Evolutionary conservation across 1,140 invertebrate genomes (phyloP), one percentile per base, ranked within the genome.

Genomic region (Limonius californicus): DNA sequence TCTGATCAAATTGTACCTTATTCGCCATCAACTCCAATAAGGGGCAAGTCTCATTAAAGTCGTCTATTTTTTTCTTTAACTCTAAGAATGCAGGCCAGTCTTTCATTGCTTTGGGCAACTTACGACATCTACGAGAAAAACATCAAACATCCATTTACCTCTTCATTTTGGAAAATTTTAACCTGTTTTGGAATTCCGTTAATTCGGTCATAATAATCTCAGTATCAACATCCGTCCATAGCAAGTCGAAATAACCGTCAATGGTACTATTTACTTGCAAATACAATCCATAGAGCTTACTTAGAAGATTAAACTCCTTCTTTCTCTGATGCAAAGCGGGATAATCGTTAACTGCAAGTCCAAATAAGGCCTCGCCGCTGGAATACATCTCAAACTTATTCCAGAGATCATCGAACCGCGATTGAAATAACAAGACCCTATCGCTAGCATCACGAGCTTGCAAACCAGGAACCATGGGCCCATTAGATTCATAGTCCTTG

Each of bases 71-170:
- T 65, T 89, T 90, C 67, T 92, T 94, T 50, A 95, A 76, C 67
- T 93, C 90, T 20, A 89, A 85, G 76, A 83, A 96, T 0, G 92
- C 93, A 1, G 90, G 90, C 92, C 92, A 95, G 59, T 91, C 89
- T 79, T 90, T 90, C 82, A 95, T 86, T 4, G 82, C 90, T 77
- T 84, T 87, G 0, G 92, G 92, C 30, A 95, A 77, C 68, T 89
- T 89, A 2, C 87, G 83, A 72, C 89, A 91, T 70, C 88, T 88
- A 19, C 9, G 16, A 54, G 4, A 45, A 32, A 53, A 47, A 32
- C 54, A 57, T 14, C 54, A 57, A 47, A 61, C 23, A n/a, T n/a
- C n/a, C n/a, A n/a, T n/a, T n/a, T n/a, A n/a, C n/a, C n/a, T n/a
- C n/a, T n/a, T n/a, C n/a, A n/a, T n/a, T n/a, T n/a, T n/a, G n/a